phyloP scores from a whole-genome alignment of 53 echinoderm and acorn worm genomes.

The Hippasteria phrygiana region DNA sequence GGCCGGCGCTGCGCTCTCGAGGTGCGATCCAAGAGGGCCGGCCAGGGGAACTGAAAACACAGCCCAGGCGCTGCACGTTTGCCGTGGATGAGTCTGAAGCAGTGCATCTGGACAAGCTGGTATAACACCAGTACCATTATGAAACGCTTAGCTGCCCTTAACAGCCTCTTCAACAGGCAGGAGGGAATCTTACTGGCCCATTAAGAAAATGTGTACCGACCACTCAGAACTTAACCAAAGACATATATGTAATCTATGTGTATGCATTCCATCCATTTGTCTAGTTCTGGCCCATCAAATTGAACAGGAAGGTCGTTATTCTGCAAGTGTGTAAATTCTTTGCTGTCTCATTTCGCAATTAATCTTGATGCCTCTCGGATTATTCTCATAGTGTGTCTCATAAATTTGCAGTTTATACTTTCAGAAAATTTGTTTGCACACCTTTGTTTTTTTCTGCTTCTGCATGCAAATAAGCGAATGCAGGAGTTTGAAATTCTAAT shows the following conservation, averaged over 20 bases:
- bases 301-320: neutral
- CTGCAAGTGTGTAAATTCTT: neutral
- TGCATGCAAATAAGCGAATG: neutral
- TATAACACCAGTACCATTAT: slow-evolving; percentile 48
- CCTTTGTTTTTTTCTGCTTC: neutral
- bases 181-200: slow-evolving; percentile 33
- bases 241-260: neutral
- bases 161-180: slow-evolving; percentile 36
- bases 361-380: neutral
- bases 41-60: slow-evolving; percentile 35
- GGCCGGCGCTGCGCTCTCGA: slow-evolving; percentile 29
- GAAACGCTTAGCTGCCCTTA: slow-evolving; percentile 57
- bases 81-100: slow-evolving; percentile 34
- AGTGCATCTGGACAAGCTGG: slow-evolving; percentile 53
- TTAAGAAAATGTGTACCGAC: slow-evolving; percentile 58
- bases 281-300: slow-evolving; percentile 5
- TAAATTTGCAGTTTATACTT: neutral
- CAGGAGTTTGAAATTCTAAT: neutral
- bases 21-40: slow-evolving; percentile 41
- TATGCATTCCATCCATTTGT: slow-evolving; percentile 13
- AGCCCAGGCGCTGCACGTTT: slow-evolving; percentile 36
- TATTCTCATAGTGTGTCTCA: neutral
- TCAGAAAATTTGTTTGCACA: neutral
- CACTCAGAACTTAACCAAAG: slow-evolving; percentile 8
- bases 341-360: neutral